phyloP scores from a whole-genome alignment of 2,113 vertebrate genomes.

The Micronycteris hirsuta region DNA sequence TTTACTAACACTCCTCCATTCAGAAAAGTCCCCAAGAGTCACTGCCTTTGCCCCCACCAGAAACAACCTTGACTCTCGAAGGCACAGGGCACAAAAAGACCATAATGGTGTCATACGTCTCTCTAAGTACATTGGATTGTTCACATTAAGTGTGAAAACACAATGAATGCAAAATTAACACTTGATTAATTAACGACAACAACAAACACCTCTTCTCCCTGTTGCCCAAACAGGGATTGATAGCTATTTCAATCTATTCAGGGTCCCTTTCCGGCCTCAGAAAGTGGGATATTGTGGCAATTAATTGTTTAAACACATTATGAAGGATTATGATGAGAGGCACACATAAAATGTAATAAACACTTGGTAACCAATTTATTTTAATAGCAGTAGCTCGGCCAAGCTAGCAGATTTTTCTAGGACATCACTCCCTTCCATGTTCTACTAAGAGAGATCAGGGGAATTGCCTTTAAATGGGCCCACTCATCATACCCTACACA shows the following conservation, averaged over 20 bases:
- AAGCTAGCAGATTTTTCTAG: conserved; percentile 62
- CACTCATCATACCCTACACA: background rate
- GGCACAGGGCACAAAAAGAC: background rate
- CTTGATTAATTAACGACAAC: conserved; percentile 40
- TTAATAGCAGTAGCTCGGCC: conserved; percentile 59
- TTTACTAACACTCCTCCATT: background rate
- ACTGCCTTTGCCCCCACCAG: background rate
- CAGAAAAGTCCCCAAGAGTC: background rate
- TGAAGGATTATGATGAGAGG: conserved; percentile 52
- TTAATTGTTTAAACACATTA: conserved; percentile 63
- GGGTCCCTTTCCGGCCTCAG: conserved; percentile 45
- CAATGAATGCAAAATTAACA: conserved; percentile 41
- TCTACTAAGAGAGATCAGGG: conserved; percentile 45
- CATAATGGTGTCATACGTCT: background rate
- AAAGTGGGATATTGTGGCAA: conserved; percentile 27
- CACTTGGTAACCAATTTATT: conserved; percentile 56
- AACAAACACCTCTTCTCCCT: background rate
- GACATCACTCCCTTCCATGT: conserved; percentile 63
- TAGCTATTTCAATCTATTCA: conserved; percentile 20
- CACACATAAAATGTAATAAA: conserved; percentile 50
- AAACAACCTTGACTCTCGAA: background rate
- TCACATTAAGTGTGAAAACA: conserved; percentile 10
- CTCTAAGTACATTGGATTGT: conserved; percentile 15
- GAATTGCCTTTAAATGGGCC: conserved; percentile 52
- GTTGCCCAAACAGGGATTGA: background rate